Conservation (phyloP, 2,797 vertebrate genomes). For the Diplodus sargus region DNA sequence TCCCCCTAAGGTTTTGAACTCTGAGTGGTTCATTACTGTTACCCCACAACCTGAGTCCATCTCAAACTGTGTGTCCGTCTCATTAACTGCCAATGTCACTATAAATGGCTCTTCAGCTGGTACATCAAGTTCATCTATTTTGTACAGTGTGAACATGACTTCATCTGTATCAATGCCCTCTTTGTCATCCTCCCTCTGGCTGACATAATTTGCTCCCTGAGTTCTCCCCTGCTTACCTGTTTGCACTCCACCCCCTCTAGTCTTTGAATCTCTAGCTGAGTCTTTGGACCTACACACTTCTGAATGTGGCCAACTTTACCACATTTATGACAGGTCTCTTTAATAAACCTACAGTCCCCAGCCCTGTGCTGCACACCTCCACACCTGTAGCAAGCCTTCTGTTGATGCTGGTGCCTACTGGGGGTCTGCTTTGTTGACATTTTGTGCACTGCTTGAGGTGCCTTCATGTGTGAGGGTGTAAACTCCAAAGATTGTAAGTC, state of each 20-base stretch:
- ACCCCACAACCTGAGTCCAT: background rate
- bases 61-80: background rate
- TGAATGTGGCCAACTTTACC: background rate
- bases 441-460: background rate
- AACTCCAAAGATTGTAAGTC: constrained; percentile 12
- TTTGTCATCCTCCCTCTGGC: background rate
- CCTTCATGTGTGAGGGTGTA: background rate
- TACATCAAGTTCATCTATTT: background rate
- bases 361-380: background rate
- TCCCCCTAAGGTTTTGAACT: background rate
- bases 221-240: background rate
- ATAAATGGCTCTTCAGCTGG: background rate
- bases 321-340: background rate
- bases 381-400: too few species aligned
- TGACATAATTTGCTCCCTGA: background rate
- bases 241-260: background rate
- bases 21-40: background rate
- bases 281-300: background rate
- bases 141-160: constrained; percentile 2
- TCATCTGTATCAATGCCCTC: background rate
- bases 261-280: background rate
- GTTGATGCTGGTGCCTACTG: background rate
- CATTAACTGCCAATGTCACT: background rate
- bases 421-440: background rate
- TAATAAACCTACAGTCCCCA: background rate